Conservation (phyloP, 2,888 invertebrate species). For the Phengaris arion region DNA sequence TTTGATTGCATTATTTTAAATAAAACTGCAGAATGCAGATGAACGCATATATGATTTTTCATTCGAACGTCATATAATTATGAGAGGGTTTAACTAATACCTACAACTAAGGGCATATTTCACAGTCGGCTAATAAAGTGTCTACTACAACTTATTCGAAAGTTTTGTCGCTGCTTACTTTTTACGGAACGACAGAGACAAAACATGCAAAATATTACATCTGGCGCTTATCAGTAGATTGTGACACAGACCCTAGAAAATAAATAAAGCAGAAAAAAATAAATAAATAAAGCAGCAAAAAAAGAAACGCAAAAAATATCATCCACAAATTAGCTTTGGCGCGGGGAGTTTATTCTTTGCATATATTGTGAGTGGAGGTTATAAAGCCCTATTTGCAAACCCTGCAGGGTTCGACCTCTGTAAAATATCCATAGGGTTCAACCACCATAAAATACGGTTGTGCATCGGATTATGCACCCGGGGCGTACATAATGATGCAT, state of each 20-base stretch:
- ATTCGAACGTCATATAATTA: no score
- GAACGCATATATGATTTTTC: no score
- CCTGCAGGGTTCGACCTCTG: slow-evolving; percentile 2
- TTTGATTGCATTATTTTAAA: no score
- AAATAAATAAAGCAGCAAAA: neutral
- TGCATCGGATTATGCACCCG: slow-evolving; percentile 14
- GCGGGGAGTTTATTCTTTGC: neutral
- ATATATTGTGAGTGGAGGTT: neutral
- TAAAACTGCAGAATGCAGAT: no score
- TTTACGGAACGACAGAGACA: no score
- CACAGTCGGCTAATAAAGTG: no score
- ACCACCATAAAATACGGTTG: slow-evolving; percentile 4
- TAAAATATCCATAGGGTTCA: neutral
- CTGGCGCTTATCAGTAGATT: no score
- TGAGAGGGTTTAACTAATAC: no score
- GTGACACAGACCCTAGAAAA: neutral
- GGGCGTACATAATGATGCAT: slow-evolving; percentile 12
- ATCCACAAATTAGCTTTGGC: neutral
- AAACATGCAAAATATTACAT: no score
- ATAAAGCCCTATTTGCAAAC: neutral
- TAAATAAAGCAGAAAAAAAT: neutral
- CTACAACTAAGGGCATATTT: no score
- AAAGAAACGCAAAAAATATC: neutral
- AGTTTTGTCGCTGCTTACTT: no score
- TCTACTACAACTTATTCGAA: no score